Evolutionary conservation across 2,113 vertebrate species (phyloP), one percentile per base, ranked within the genome.

Genomic region (Gallinago paraguaiae): DNA sequence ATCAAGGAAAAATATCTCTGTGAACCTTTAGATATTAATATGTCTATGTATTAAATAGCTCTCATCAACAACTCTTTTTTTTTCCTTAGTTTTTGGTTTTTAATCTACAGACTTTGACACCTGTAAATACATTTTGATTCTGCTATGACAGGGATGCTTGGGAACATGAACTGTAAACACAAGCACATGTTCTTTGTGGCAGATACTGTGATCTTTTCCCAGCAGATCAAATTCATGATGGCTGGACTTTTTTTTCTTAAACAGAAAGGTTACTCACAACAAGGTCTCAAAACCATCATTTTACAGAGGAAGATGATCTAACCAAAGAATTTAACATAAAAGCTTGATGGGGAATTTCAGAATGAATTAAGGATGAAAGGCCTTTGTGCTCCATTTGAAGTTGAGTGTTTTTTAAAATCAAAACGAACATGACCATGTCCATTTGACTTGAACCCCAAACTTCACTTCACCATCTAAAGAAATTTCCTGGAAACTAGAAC

Each of bases 321-420:
- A 16, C 59, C 77, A n/a, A 59, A 71, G 57, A 77, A 76, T 43
- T 71, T 72, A 64, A 70, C 57, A 45, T 71, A 86, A 93, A 91
- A 86, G 33, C 53, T 79, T 94, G 74, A 91, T 76, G 45, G 75
- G 27, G 33, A 82, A 79, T 91, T 92, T 91, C 51, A 76, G 69
- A 92, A 86, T 13, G 13, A 92, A 86, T 80, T 82, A 87, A 57
- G 60, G 72, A 90, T 93, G 60, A 93, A 96, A 92, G 50, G 59
- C 31, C 61, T 85, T 35, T 88, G 70, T 70, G 70, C 60, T 91
- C 59, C 78, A 69, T 70, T 61, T 90, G 75, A 95, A 90, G 63
- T 33, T 13, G 39, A 67, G 57, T 68, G 56, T 48, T 86, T 87
- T 95, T 70, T 41, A 81, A 76, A 89, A 79, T 61, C 77, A 45